Conservation (phyloP, 2,113 vertebrate species). For the Burhinus oedicnemus region DNA sequence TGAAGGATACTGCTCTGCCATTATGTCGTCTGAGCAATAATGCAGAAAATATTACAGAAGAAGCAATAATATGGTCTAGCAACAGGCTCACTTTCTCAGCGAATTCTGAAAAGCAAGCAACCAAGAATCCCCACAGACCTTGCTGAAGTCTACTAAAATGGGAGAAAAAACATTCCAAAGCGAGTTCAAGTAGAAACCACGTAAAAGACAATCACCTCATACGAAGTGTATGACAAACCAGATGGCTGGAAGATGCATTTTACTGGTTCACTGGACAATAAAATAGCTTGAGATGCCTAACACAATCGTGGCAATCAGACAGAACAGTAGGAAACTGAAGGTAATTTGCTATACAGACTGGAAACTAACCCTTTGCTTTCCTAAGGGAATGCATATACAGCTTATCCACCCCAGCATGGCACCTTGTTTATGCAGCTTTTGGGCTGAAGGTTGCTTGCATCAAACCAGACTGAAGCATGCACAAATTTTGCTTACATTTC, state of each 20-base stretch:
- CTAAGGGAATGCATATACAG: neutral
- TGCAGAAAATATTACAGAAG: neutral
- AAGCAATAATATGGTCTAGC: neutral
- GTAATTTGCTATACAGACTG: neutral
- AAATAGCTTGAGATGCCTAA: neutral
- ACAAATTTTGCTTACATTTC: neutral
- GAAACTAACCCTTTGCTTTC: neutral
- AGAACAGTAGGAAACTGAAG: neutral
- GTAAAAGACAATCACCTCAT: neutral
- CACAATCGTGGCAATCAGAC: neutral
- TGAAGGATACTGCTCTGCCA: neutral
- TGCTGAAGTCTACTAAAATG: neutral
- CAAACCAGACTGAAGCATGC: neutral
- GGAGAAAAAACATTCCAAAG: neutral
- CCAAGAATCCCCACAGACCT: neutral
- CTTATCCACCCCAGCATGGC: neutral
- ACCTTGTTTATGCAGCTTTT: neutral
- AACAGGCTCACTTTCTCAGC: neutral
- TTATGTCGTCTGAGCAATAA: rapidly evolving
- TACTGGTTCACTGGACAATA: neutral
- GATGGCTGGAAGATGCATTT: neutral
- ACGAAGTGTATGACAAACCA: neutral
- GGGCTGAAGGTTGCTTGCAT: neutral
- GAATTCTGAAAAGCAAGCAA: neutral
- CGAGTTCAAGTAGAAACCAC: neutral